Conservation (phyloP, 2,113 vertebrate genomes). For the Miniopterus natalensis region DNA sequence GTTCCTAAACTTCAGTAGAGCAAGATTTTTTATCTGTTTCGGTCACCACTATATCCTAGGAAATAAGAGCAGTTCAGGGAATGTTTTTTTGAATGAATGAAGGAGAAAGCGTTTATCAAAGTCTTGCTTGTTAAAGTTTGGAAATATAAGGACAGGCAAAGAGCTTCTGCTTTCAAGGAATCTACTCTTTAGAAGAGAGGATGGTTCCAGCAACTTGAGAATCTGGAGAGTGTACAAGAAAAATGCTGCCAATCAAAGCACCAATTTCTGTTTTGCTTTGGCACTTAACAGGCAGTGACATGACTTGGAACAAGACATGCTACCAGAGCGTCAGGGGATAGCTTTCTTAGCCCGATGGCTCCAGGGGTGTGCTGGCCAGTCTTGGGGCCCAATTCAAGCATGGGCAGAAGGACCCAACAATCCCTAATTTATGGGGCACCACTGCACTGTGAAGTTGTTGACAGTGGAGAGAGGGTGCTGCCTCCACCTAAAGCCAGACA, state of each 20-base stretch:
- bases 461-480: not conserved
- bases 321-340: not conserved
- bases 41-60: not conserved
- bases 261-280: not conserved
- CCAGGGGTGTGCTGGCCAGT: not conserved
- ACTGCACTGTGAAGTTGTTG: not conserved
- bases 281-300: not conserved
- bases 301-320: not conserved
- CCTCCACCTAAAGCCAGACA: not conserved
- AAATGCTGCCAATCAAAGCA: not conserved
- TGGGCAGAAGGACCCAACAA: not conserved
- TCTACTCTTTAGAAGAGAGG: not conserved
- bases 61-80: not conserved
- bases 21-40: slow-evolving; percentile 35
- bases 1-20: not conserved
- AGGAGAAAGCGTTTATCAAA: not conserved
- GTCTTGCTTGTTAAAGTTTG: not conserved
- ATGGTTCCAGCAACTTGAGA: not conserved
- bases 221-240: not conserved
- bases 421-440: not conserved
- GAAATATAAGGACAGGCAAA: not conserved
- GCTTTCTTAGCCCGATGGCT: not conserved
- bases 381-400: not conserved
- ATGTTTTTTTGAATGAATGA: slow-evolving; percentile 29
- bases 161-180: not conserved